Evolutionary conservation across 2,797 vertebrate genomes (phyloP), one percentile per base, ranked within the genome.

Genomic region (Phalloptychus januarius): DNA sequence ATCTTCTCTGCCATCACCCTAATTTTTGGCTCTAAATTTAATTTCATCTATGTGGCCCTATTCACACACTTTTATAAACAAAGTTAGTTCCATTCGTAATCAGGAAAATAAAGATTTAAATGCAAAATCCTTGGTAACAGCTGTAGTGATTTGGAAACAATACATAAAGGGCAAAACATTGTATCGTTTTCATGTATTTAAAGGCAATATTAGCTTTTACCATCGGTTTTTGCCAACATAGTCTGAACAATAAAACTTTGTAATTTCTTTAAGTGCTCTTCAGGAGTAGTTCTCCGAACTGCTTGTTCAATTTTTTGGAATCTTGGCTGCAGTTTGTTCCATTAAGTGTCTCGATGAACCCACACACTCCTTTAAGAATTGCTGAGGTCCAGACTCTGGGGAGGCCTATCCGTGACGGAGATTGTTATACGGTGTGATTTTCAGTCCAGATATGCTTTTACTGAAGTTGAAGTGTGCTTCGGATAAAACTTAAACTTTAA

Each of bases 361-460:
- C 72, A 56, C 72, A 58, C 52, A 40, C 36, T 72, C 33, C 28
- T 76, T 80, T 42, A 58, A 58, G 40, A 58, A 74, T 44, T 40
- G 38, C 25, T 58, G 52, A 74, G 52, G 52, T 58, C 54, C 54
- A 28, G 72, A 40, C 72, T 73, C 48, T 25, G 7, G 33, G 50
- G 50, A 73, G 33, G 16, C 50, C 38, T 20, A 56, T 40, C 72
- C 72, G 40, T 73, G 72, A 73, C 72, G 38, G 50, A 73, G 25
- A 38, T 25, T 56, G 36, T 56, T 73, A 52, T 52, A 73, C 28
- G n/a, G 25, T 74, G 7, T 74, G 33, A 18, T 74, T 56, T 72
- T 72, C 38, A 42, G 40, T 31, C 72, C n/a, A 74, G 56, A 46
- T 20, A 38, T 28, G 52, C n/a, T 74, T 74, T 58, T 58, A 56